phyloP scores from a whole-genome alignment of 2,888 invertebrate genomes.

The Agonopterix heracliana region DNA sequence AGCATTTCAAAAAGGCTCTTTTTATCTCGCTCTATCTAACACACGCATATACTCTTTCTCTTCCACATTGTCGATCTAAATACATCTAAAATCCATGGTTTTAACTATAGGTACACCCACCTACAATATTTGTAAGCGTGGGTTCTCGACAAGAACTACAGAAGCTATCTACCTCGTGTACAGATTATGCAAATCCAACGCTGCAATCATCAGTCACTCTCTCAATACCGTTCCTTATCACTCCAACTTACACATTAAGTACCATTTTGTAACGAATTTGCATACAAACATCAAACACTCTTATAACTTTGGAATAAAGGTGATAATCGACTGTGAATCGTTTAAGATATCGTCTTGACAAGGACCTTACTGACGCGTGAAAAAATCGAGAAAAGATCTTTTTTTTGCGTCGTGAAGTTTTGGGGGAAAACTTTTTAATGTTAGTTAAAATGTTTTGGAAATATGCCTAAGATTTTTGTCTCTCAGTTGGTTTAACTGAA shows the following conservation, averaged over 20 bases:
- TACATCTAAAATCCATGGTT: no score
- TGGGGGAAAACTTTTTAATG: neutral
- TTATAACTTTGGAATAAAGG: constrained; percentile 12
- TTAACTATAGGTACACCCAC: no score
- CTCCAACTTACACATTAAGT: constrained; percentile 30
- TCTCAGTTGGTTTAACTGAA: neutral
- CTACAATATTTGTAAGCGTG: no score
- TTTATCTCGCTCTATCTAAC: no score
- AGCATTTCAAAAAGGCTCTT: no score
- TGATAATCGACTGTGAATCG: constrained; percentile 15
- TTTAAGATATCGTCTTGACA: constrained; percentile 24
- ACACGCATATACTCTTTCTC: no score
- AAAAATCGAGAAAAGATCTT: constrained; percentile 25
- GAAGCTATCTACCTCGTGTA: constrained; percentile 2
- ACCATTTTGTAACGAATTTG: constrained; percentile 8
- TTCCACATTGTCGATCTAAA: no score
- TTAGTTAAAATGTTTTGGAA: neutral
- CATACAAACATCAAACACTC: constrained; percentile 3
- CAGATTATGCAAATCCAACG: constrained; percentile 46
- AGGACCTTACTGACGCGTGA: constrained; percentile 31
- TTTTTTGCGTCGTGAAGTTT: constrained; percentile 10
- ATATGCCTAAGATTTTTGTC: neutral
- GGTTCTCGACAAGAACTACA: neutral
- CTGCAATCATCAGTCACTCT: constrained; percentile 51
- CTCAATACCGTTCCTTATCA: constrained; percentile 53